A percentile compares a stretch with the other conserved stretches of the same genome.
phyloP scores from a whole-genome alignment of 2,888 invertebrate genomes.

The Stenolophus ochropezus region DNA sequence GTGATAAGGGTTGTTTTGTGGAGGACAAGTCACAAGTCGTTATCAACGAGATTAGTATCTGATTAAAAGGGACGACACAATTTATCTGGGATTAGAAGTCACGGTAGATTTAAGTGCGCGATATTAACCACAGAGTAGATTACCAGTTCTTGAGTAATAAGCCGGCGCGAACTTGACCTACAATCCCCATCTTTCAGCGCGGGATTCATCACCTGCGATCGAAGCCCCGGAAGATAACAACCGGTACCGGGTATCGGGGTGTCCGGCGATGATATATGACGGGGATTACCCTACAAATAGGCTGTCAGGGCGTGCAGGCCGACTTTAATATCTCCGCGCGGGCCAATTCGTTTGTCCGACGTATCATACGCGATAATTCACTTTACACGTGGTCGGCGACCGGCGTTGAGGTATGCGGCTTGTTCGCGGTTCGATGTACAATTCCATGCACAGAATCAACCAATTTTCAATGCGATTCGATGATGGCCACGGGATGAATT shows the following conservation, averaged over 20 bases:
- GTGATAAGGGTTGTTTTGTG: too few relatives aligned
- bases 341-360: conserved; percentile 47
- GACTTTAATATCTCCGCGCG: conserved; percentile 55
- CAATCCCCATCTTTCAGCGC: not conserved
- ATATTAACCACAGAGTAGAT: not conserved
- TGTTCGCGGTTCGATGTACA: not conserved
- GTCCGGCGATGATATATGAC: conserved; percentile 44
- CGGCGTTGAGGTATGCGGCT: not conserved
- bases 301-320: conserved; percentile 45
- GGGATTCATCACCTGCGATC: conserved; percentile 13
- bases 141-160: not conserved
- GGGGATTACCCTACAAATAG: conserved; percentile 57
- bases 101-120: not conserved
- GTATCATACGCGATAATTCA: conserved; percentile 47
- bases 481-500: not conserved
- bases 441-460: conserved; percentile 22
- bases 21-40: too few relatives aligned
- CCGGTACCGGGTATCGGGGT: not conserved
- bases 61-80: not conserved
- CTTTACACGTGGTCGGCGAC: conserved; percentile 1
- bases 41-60: not conserved
- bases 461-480: conserved; percentile 23
- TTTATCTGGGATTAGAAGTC: not conserved
- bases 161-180: not conserved
- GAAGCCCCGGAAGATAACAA: conserved; percentile 40